phyloP scores from a whole-genome alignment of 2,113 vertebrate species.

The Danionella cerebrum region DNA sequence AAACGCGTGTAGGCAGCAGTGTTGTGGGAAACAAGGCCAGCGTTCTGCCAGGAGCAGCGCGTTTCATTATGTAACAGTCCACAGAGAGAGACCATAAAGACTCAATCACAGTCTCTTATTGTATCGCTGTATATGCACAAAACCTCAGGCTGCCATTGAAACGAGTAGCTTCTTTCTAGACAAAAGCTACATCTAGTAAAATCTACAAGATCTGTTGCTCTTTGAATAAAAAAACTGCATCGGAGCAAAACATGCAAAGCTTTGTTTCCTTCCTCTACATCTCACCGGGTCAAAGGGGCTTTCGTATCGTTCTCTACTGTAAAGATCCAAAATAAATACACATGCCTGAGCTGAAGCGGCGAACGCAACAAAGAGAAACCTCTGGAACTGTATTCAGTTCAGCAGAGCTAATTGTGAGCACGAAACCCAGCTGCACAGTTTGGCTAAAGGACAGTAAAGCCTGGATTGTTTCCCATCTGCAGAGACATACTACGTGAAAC shows the following conservation, averaged over 20 bases:
- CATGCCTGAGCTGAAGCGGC: no score
- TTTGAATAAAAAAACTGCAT: no score
- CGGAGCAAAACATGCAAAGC: no score
- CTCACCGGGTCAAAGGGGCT: no score
- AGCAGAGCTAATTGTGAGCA: conserved; percentile 17
- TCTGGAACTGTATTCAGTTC: background rate
- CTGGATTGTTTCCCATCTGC: conserved; percentile 18
- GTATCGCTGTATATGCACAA: background rate
- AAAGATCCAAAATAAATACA: no score
- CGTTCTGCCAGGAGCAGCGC: conserved; percentile 16
- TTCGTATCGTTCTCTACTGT: no score
- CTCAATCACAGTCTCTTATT: conserved; percentile 28
- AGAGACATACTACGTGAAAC: conserved; percentile 14
- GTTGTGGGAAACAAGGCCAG: conserved; percentile 6
- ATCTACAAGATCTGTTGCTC: no score
- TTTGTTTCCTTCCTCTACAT: no score
- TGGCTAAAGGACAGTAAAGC: conserved; percentile 7
- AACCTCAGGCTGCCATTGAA: background rate
- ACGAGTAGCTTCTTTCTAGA: background rate
- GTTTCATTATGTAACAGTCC: conserved; percentile 49
- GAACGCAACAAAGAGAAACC: background rate
- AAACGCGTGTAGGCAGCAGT: conserved; percentile 25
- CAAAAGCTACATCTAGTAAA: no score
- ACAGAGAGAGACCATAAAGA: conserved; percentile 28
- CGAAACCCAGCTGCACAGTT: conserved; percentile 27